phyloP scores from a whole-genome alignment of 2,113 vertebrate genomes.

The Centropus bengalensis region DNA sequence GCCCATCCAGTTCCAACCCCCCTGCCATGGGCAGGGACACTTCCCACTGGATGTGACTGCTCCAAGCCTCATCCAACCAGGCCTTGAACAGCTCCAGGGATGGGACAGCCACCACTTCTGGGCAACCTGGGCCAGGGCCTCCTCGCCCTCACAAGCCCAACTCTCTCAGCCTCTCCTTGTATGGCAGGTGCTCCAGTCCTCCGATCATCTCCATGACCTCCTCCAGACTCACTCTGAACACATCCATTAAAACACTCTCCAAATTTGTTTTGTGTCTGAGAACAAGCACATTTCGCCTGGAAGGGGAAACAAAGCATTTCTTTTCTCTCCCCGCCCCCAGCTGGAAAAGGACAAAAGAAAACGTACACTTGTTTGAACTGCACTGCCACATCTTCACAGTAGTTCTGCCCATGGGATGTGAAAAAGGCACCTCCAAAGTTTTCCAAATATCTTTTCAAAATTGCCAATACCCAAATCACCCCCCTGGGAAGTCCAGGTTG shows the following conservation, averaged over 20 bases:
- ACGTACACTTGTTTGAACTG: neutral
- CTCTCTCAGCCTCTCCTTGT: no score
- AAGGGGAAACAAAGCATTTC: neutral
- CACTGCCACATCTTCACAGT: neutral
- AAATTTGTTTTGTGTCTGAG: neutral
- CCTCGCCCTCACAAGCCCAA: no score
- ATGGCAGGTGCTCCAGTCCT: no score
- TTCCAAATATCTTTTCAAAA: neutral
- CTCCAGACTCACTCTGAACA: no score
- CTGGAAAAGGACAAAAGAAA: neutral
- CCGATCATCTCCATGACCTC: no score
- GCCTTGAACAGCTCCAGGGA: no score
- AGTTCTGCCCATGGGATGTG: neutral
- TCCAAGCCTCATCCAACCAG: no score
- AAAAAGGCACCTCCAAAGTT: neutral
- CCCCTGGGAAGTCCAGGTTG: neutral
- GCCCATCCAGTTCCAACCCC: no score
- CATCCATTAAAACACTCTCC: neutral
- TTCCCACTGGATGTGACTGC: no score
- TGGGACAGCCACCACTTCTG: no score
- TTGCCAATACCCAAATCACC: neutral
- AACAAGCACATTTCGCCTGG: neutral
- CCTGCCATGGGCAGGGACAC: no score
- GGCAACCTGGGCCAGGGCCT: no score
- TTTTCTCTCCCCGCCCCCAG: neutral